Evolutionary conservation across 2,113 vertebrate species (phyloP), one percentile per base, ranked within the genome.

Genomic region (Aspidoscelis tigris): DNA sequence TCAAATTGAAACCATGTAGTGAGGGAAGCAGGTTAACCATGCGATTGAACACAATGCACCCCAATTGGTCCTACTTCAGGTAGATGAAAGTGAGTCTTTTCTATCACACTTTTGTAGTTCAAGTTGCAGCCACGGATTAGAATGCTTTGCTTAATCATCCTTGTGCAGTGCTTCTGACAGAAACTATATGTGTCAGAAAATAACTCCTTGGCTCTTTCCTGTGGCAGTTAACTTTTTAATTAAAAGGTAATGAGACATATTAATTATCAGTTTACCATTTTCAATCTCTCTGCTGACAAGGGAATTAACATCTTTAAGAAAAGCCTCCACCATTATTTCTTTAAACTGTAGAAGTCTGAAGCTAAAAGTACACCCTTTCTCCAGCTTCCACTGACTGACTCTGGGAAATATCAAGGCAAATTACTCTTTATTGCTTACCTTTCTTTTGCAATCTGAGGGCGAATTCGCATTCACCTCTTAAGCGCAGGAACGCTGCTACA

Each of bases 261-360:
- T 94, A 94, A 95, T 94, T 93, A 90, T 80, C 79, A 61, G 89
- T 85, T 95, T 94, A 92, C 76, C 84, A 90, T 91, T 91, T 93
- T 92, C 92, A 89, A 85, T 93, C 91, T 93, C 93, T 76, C 41
- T 81, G 73, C 88, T 87, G 91, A 89, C 90, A 89, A 86, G 88
- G 39, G 84, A 95, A 91, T 93, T 89, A 88, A 86, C 50, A 78
- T 86, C 68, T 84, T 91, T 88, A 26, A 64, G 88, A 89, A 88
- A 88, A 88, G 47, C 76, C 90, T 86, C 79, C 14, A 53, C 86
- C 90, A 90, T 94, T 95, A 92, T 88, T 93, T 84, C 86, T 84
- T 82, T 91, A 33, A 73, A 58, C 82, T 53, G 76, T 70, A 82
- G 85, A 61, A 73, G 47, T 44, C 72, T 44, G 70, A 75, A 86